Evolutionary conservation across 23 tunicate genomes (phyloP).

Genomic region (Botrylloides violaceus): DNA sequence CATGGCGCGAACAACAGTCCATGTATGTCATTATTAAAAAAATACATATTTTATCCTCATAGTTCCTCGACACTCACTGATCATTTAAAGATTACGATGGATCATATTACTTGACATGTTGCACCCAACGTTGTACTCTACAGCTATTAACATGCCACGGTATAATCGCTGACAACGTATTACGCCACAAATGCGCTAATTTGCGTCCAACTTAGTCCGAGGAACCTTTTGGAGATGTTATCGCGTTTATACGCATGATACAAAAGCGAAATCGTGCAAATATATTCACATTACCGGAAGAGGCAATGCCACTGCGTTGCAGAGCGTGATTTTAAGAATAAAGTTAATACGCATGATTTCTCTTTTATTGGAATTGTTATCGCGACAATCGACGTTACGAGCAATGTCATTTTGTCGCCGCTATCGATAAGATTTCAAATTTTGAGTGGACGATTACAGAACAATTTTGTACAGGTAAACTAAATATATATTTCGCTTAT

Average conservation of each 20-base stretch:
- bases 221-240: neutral
- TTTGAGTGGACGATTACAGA: neutral
- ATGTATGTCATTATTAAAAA: neutral
- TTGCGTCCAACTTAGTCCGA: neutral
- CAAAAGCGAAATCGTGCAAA: neutral
- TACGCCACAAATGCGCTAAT: constrained; percentile 24
- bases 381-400: neutral
- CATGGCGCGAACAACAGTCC: too few relatives aligned
- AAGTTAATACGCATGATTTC: too few relatives aligned
- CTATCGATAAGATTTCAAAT: neutral
- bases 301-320: neutral
- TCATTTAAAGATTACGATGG: constrained; percentile 1
- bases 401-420: neutral
- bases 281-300: neutral
- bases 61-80: neutral
- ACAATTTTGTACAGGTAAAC: neutral
- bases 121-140: neutral
- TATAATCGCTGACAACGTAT: constrained; percentile 17
- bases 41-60: neutral
- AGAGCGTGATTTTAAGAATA: neutral
- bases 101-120: neutral
- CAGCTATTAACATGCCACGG: constrained; percentile 23
- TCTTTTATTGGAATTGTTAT: neutral
- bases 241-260: neutral
- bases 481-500: neutral